Conservation (phyloP, 1,140 invertebrate genomes). For the Eriocheir sinensis region DNA sequence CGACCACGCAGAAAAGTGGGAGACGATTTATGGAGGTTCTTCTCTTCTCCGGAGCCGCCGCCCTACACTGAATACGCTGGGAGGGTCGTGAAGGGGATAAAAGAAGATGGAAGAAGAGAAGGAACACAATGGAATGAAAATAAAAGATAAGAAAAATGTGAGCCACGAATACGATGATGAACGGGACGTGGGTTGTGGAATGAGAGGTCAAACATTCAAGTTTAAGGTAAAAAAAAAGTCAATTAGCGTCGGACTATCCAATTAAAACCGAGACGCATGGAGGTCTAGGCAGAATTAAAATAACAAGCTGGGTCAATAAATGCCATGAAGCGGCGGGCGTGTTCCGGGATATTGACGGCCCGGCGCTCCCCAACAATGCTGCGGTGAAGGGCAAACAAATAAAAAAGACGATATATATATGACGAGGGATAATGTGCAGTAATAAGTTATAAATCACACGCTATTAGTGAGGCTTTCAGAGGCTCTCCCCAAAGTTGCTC, state of each 20-base stretch:
- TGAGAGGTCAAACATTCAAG: background rate
- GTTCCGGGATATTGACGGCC: background rate
- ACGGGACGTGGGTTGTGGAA: background rate
- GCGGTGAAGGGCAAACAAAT: background rate
- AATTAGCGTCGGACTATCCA: background rate
- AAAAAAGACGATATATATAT: constrained; percentile 29
- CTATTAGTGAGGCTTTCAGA: background rate
- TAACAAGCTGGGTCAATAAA: background rate
- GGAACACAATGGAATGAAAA: constrained; percentile 32
- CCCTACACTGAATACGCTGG: background rate
- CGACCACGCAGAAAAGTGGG: constrained; percentile 54
- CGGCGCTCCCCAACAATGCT: background rate
- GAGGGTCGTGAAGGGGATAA: background rate
- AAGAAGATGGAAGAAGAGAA: background rate
- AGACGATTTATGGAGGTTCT: constrained; percentile 41
- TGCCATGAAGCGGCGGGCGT: background rate
- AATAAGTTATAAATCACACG: constrained; percentile 6
- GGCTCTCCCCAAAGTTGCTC: background rate
- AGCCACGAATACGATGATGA: background rate
- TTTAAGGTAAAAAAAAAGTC: background rate
- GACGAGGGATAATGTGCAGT: constrained; percentile 28
- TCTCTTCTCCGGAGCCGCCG: background rate
- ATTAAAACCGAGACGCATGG: background rate
- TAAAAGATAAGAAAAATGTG: background rate
- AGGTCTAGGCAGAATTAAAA: background rate